Evolutionary conservation across 2,888 invertebrate genomes (phyloP).

Genomic region (Pseudococcus jackbeardsleyi): DNA sequence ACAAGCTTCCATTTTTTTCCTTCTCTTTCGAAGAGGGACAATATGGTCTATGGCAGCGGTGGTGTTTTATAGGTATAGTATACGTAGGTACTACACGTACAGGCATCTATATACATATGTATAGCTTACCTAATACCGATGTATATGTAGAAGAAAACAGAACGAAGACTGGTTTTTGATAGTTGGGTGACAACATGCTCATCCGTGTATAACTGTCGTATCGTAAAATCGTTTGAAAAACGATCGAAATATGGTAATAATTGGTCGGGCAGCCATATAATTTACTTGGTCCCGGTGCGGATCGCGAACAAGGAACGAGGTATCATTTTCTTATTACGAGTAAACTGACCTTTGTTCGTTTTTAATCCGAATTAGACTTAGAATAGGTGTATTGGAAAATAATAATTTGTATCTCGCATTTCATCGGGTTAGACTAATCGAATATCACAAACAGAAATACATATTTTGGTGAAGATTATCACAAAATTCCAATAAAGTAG

Average conservation of each 20-base stretch:
- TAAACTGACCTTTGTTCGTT: conserved; percentile 31
- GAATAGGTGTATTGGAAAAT: neutral
- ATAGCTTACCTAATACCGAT: neutral
- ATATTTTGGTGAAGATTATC: conserved; percentile 2
- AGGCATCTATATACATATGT: neutral
- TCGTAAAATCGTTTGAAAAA: conserved; percentile 44
- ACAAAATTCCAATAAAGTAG: neutral
- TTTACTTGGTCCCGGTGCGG: neutral
- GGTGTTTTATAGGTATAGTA: neutral
- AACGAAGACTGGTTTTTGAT: conserved; percentile 35
- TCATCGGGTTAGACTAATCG: neutral
- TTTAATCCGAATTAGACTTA: conserved; percentile 24
- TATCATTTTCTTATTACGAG: conserved; percentile 11
- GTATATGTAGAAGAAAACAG: neutral
- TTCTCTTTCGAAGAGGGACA: neutral
- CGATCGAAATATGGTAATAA: conserved; percentile 40
- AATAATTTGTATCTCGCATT: conserved; percentile 8
- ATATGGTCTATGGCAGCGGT: neutral
- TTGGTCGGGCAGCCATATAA: neutral
- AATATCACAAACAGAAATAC: neutral
- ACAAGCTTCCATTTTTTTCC: neutral
- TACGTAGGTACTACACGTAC: neutral
- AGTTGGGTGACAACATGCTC: conserved; percentile 26
- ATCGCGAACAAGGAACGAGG: neutral
- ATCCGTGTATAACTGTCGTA: conserved; percentile 7